Evolutionary conservation across 2,888 invertebrate genomes (phyloP), one percentile per base, ranked within the genome.

Genomic region (Andrena bicolor): DNA sequence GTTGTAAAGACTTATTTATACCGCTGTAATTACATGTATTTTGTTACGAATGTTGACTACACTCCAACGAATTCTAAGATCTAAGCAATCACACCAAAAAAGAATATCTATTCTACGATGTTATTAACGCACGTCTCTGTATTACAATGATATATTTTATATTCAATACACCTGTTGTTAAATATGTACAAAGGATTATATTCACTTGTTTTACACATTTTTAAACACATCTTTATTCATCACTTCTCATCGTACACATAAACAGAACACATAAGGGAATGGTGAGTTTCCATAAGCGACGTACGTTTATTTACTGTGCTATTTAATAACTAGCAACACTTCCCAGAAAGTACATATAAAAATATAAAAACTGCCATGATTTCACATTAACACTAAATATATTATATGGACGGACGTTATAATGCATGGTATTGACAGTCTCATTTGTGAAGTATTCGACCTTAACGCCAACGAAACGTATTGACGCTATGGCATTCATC

Each of bases 361-460:
- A 87, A 80, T 84, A 84, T 80, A 84, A 82, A 56, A 76, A 49
- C 51, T 48, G 69, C 61, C 68, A 70, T 71, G 49, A 28, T 70
- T 53, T 66, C 30, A 53, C 23, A 20, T 23, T 84, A 84, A 77
- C 30, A 53, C 76, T 87, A 88, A 60, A 8, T 82, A 72, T 81
- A 85, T 70, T 41, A 41, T 41, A 41, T 41, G 41, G 41, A 41
- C 41, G 41, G 49, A 35, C 53, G 26, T 73, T 77, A 84, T 61
- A 85, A 74, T 88, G 91, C 90, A 91, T 90, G 91, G 90, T 69
- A 82, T 86, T 68, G 71, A 83, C 89, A 91, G 89, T 90, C 89
- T 90, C 88, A 86, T 82, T 28, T 13, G 58, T 78, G 78, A 56
- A 32, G 32, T 72, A 80, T 75, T 74, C 75, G 48, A 63, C 61